These are phyloP conservation scores for Agrilus biguttatus DNA, from an alignment of 2,888 invertebrate species.

Conservation along the genomic window DNA sequence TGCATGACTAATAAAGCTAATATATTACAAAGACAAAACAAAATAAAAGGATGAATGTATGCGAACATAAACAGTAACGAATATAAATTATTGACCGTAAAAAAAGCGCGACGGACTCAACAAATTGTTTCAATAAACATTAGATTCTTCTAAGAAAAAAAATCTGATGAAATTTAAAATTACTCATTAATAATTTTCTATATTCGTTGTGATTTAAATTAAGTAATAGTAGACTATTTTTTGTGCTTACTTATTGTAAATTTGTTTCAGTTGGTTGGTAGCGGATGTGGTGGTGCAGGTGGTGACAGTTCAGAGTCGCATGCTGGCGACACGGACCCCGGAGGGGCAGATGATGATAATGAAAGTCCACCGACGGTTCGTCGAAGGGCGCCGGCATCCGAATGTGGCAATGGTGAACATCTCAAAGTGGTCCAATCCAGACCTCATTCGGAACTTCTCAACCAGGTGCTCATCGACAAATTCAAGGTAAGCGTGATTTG, in stretches of 20 bases:
- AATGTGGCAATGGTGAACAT: slow-evolving; percentile 14
- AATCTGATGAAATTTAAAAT: no score
- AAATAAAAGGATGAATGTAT: no score
- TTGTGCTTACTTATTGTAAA: background rate
- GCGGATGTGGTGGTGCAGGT: slow-evolving; percentile 28
- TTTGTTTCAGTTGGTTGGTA: background rate
- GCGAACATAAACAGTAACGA: no score
- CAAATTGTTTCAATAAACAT: no score
- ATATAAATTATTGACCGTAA: no score
- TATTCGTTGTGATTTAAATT: no score
- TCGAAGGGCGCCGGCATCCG: slow-evolving; percentile 24
- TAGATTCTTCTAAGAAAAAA: no score
- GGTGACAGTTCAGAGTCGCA: slow-evolving; percentile 45
- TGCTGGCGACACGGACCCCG: slow-evolving; percentile 29
- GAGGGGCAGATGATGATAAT: slow-evolving; percentile 34
- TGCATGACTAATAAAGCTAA: no score
- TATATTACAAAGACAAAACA: no score
- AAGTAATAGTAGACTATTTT: no score
- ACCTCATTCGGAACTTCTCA: slow-evolving; percentile 43
- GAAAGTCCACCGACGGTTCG: slow-evolving; percentile 40
- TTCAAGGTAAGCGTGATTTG: slow-evolving; percentile 39
- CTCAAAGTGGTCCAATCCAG: slow-evolving; percentile 23
- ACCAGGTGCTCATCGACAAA: slow-evolving; percentile 43
- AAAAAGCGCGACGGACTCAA: no score
- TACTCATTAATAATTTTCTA: no score